Conservation (phyloP, 2,113 vertebrate genomes). For the Tautogolabrus adspersus region DNA sequence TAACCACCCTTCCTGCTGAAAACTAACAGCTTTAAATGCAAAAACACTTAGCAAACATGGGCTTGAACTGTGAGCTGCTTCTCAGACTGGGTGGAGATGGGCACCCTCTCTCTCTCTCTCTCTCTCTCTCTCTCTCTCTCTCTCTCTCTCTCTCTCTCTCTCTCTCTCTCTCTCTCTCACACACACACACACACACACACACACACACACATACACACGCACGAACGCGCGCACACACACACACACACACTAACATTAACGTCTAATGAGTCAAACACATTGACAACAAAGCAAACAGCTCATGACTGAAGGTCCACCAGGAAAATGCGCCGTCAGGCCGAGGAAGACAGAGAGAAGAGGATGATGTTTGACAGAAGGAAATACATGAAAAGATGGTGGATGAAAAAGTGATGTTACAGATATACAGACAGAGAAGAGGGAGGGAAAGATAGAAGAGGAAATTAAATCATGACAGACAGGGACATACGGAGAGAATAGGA, state of each 20-base stretch:
- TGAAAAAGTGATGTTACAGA: slow-evolving; percentile 28
- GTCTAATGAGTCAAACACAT: slow-evolving; percentile 26
- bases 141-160: too few relatives aligned
- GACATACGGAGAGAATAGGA: neutral
- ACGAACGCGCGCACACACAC: neutral
- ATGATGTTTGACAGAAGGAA: slow-evolving; percentile 1
- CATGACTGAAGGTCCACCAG: slow-evolving; percentile 15
- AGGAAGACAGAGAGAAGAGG: neutral
- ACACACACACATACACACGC: slow-evolving; percentile 15
- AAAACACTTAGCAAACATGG: slow-evolving; percentile 1
- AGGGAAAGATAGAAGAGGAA: neutral
- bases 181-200: too few relatives aligned
- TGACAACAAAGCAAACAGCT: slow-evolving; percentile 27
- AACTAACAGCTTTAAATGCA: neutral
- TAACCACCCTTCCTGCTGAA: neutral
- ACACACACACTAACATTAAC: neutral
- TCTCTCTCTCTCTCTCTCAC: too few relatives aligned
- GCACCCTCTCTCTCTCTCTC: neutral
- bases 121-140: too few relatives aligned
- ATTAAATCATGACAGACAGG: neutral
- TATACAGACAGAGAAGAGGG: neutral
- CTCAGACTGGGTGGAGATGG: slow-evolving; percentile 36
- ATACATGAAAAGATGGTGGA: slow-evolving; percentile 26
- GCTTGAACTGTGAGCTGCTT: slow-evolving; percentile 18
- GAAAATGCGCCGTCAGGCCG: slow-evolving; percentile 25